phyloP scores from a whole-genome alignment of 2,797 vertebrate species.

The Aotus griseimembra region DNA sequence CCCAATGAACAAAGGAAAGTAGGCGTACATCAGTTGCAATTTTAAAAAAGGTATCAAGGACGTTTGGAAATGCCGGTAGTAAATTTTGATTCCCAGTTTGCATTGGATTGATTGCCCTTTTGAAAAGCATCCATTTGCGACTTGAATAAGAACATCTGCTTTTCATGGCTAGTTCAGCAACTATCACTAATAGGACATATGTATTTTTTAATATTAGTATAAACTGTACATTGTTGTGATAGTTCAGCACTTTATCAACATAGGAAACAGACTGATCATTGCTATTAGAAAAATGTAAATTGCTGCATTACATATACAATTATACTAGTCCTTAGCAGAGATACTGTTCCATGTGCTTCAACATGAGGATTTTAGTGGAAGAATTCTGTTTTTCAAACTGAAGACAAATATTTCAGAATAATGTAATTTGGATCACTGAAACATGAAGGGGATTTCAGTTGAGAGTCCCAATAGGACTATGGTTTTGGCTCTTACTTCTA shows the following conservation, averaged over 20 bases:
- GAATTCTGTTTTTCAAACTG: conserved; percentile 9
- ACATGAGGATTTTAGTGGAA: neutral
- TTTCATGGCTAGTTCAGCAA: conserved; percentile 24
- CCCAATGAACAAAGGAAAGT: neutral
- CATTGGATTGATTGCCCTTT: neutral
- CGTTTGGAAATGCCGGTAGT: neutral
- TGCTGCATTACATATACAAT: neutral
- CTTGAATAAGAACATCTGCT: neutral
- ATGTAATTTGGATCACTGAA: neutral
- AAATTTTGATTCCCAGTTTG: neutral
- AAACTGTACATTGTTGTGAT: neutral
- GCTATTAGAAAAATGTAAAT: neutral
- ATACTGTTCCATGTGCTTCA: neutral
- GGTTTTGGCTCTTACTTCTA: neutral
- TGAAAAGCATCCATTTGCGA: neutral
- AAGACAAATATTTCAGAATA: conserved; percentile 13
- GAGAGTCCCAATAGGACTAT: neutral
- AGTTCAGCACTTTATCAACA: neutral
- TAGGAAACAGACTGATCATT: neutral
- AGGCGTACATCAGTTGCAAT: neutral
- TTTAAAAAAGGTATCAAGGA: neutral
- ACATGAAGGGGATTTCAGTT: neutral
- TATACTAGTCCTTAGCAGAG: neutral
- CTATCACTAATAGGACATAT: neutral
- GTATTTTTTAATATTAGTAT: neutral